Base-by-base conservation (phyloP, 2,797 vertebrate species). In the Remorina albescens region DNA sequence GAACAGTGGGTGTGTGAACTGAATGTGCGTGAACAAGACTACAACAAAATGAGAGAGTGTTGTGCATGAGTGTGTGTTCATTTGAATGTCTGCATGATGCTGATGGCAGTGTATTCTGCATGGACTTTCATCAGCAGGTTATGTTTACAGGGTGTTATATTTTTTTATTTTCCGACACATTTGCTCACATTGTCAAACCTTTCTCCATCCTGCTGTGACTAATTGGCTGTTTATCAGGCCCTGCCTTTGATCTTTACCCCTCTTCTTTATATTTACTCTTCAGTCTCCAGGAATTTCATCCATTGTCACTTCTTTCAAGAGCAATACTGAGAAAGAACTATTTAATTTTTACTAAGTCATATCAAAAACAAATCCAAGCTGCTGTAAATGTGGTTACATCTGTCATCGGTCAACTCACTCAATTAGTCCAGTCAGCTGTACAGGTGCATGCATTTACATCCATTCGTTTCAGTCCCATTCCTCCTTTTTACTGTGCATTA, bases 201-300 rank as follows among this genome's bases (percentile, higher is more conserved):
- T 68, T 76, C 25, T 67, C 84, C 65, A 62, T 79, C 67, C 71
- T 61, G 70, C 86, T 86, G 74, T 83, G 86, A 90, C 87, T 81
- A 89, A 92, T 84, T 85, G 89, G 64, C 83, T 86, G 83, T 85
- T 85, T 80, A 82, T 82, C 82, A 72, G 74, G 66, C 72, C 71
- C 8, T 65, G 70, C 55, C 54, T 91, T 82, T 89, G 78, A 85
- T 86, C 63, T 82, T 57, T 74, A 84, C 80, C 63, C 41, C 32
- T 78, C 69, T 75, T 83, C 55, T 67, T 23, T 69, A 64, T 55
- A 62, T 77, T 64, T 70, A 28, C 26, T 56, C 16, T 41, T 65
- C 32, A 60, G 46, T 76, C 51, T 78, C 8, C 32, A 51, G 70
- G 41, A 74, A 83, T 77, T 72, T 75, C 25, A 68, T 26, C 15